Conservation (phyloP, 1,140 invertebrate genomes). For the Eueides isabella region DNA sequence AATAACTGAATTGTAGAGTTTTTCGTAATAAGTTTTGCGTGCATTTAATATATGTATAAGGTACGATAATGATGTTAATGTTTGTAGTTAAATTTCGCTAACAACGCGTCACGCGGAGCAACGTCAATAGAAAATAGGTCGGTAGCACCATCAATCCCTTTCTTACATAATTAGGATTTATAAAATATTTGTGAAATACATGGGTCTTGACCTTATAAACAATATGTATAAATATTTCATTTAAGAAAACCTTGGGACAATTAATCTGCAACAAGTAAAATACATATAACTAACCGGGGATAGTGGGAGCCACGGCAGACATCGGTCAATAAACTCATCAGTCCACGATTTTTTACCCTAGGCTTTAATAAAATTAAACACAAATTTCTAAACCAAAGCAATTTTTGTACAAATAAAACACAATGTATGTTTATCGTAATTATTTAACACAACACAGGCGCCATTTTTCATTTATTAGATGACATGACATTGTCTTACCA, state of each 20-base stretch:
- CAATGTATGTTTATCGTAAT: conserved; percentile 67
- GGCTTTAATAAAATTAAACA: conserved; percentile 48
- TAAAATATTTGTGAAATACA: not conserved
- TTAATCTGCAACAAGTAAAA: conserved; percentile 55
- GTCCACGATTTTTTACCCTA: conserved; percentile 65
- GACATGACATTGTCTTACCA: conserved; percentile 46
- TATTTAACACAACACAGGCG: conserved; percentile 77
- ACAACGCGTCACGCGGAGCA: conserved; percentile 76
- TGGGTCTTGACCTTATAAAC: not conserved
- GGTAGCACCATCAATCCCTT: conserved; percentile 32
- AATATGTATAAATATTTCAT: not conserved
- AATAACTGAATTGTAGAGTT: not conserved
- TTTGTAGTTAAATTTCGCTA: conserved; percentile 45
- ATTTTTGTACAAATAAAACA: conserved; percentile 44
- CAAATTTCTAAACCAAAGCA: conserved; percentile 44
- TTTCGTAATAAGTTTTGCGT: not conserved
- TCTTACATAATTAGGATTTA: not conserved
- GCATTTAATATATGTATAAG: not conserved
- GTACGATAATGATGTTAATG: conserved; percentile 8
- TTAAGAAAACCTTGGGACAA: conserved; percentile 28
- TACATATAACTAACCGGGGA: conserved; percentile 74
- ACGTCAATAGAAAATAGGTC: conserved; percentile 77
- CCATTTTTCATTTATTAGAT: conserved; percentile 75
- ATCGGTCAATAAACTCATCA: conserved; percentile 80
- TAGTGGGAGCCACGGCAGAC: conserved; percentile 81